A percentile compares a stretch with the other conserved stretches of the same genome.
phyloP scores from a whole-genome alignment of 2,888 invertebrate genomes.

The Rhagium mordax region DNA sequence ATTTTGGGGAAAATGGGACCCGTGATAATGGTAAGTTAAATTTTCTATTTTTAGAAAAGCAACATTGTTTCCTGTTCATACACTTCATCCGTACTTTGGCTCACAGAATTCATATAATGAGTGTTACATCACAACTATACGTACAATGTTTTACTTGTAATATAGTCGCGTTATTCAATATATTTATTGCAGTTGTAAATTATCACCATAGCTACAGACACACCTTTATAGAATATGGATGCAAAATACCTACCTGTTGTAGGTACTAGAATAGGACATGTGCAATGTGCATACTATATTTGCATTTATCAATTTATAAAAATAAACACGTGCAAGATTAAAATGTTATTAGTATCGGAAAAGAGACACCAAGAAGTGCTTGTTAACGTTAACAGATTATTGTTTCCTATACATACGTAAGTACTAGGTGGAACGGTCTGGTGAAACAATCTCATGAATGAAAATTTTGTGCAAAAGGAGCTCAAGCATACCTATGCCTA shows the following conservation, averaged over 20 bases:
- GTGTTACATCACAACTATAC: conserved; percentile 11
- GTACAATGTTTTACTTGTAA: not conserved
- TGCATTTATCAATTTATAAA: not conserved
- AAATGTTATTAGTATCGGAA: not conserved
- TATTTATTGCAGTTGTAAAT: conserved; percentile 21
- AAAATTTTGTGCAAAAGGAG: no score
- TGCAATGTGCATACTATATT: not conserved
- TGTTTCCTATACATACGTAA: no score
- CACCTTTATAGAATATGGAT: not conserved
- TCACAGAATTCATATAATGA: not conserved
- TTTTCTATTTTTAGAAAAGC: conserved; percentile 18
- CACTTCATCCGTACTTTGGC: not conserved
- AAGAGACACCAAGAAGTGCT: no score
- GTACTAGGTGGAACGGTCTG: no score
- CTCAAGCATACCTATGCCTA: no score
- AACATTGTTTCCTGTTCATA: not conserved
- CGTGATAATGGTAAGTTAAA: conserved; percentile 5
- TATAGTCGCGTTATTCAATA: not conserved
- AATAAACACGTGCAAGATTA: not conserved
- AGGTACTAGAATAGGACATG: not conserved
- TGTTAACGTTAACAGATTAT: no score
- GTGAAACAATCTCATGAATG: no score
- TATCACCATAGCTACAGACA: not conserved
- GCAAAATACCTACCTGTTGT: not conserved
- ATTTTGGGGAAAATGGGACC: conserved; percentile 11